These are phyloP conservation scores for Drosophila paramelanica DNA, from an alignment of 2,888 invertebrate species.

Conservation along the genomic window DNA sequence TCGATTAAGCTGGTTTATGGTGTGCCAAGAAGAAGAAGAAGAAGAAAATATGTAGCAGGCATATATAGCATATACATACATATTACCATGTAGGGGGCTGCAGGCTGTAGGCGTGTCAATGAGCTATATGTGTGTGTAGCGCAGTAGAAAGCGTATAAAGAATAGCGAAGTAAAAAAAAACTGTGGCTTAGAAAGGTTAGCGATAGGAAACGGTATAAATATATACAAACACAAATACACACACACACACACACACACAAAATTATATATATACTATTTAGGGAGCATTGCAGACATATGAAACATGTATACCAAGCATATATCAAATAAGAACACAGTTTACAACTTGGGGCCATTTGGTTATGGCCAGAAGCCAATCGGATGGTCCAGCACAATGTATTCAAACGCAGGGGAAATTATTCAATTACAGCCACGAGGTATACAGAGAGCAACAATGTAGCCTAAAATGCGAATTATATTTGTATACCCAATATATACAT, in stretches of 20 bases:
- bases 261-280: slow-evolving; percentile 46
- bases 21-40: slow-evolving; percentile 32
- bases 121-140: slow-evolving; percentile 38
- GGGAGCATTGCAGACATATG: slow-evolving; percentile 76
- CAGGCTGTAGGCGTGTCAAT: slow-evolving; percentile 47
- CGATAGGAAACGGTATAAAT: slow-evolving; percentile 39
- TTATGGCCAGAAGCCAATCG: slow-evolving; percentile 13
- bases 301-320: slow-evolving; percentile 65
- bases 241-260: slow-evolving; percentile 6
- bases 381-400: slow-evolving; percentile 41
- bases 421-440: slow-evolving; percentile 61
- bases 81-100: slow-evolving; percentile 37
- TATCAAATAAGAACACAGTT: slow-evolving; percentile 28
- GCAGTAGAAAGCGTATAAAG: slow-evolving; percentile 41
- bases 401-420: slow-evolving; percentile 44
- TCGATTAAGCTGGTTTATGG: slow-evolving; percentile 6
- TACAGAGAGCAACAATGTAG: slow-evolving; percentile 52
- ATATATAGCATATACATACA: slow-evolving; percentile 31
- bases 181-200: slow-evolving; percentile 47
- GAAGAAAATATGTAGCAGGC: slow-evolving; percentile 33
- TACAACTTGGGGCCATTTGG: slow-evolving; percentile 45
- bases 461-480: slow-evolving; percentile 57
- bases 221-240: slow-evolving; percentile 18
- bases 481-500: slow-evolving; percentile 55
- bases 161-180: slow-evolving; percentile 22